Percentiles rank a stretch among this genome's conserved stretches.
These are phyloP conservation scores for Aphaenogaster ashmeadi DNA, from an alignment of 1,140 invertebrate species.

Conservation along the genomic window DNA sequence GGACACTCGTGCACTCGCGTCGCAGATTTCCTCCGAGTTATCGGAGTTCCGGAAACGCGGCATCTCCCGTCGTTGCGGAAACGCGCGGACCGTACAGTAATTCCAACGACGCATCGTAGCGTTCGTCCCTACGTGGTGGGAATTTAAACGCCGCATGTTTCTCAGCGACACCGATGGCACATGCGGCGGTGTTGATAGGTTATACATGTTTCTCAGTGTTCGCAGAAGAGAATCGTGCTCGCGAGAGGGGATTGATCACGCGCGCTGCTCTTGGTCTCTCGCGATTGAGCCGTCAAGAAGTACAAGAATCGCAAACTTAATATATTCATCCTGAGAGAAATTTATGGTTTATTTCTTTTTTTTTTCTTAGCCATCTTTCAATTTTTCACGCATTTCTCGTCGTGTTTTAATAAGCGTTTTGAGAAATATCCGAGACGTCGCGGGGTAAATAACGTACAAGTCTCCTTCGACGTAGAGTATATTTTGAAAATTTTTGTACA, in stretches of 20 bases:
- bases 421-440: background rate
- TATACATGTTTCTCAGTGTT: background rate
- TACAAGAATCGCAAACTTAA: background rate
- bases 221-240: background rate
- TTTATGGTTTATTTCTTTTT: background rate
- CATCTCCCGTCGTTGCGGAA: background rate
- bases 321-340: background rate
- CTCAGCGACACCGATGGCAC: background rate
- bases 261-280: background rate
- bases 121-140: background rate
- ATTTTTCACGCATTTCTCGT: background rate
- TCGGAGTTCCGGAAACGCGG: background rate
- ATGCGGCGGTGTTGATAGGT: background rate
- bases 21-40: background rate
- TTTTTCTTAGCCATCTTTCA: background rate
- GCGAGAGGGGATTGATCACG: background rate
- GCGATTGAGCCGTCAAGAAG: background rate
- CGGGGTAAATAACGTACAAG: background rate
- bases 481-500: constrained; percentile 10
- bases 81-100: background rate
- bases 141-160: background rate
- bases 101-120: background rate
- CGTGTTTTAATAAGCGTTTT: background rate
- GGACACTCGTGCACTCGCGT: background rate
- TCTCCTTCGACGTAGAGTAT: background rate